Conservation (phyloP, 2,888 invertebrate genomes). For the Dorcus parallelipipedus region DNA sequence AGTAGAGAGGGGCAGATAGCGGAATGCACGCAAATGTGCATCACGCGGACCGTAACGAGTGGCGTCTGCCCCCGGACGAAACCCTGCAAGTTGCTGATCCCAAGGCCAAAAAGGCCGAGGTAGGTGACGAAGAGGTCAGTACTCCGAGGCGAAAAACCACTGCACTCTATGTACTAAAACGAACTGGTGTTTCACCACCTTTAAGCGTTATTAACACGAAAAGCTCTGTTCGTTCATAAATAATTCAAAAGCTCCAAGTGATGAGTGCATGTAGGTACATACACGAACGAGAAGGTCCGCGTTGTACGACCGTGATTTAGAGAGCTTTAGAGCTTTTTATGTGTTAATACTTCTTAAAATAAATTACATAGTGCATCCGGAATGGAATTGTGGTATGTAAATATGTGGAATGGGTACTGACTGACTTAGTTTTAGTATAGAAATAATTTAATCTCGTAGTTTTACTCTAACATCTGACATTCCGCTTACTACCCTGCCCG, state of each 20-base stretch:
- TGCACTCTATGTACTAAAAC: background rate
- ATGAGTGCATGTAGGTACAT: too few relatives aligned
- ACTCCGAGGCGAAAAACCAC: conserved; percentile 25
- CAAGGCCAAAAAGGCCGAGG: conserved; percentile 72
- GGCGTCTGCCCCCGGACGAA: conserved; percentile 90
- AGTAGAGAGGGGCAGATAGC: conserved; percentile 59
- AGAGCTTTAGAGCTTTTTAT: too few relatives aligned
- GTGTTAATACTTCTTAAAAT: background rate
- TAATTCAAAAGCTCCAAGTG: too few relatives aligned
- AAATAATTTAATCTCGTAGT: too few relatives aligned
- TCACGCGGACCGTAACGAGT: conserved; percentile 84
- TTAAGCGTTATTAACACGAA: too few relatives aligned
- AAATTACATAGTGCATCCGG: conserved; percentile 28
- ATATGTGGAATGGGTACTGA: conserved; percentile 25
- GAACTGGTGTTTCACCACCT: background rate
- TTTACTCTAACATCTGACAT: too few relatives aligned
- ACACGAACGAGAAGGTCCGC: too few relatives aligned
- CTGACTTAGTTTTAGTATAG: conserved; percentile 25
- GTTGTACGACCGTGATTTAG: too few relatives aligned
- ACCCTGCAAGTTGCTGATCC: conserved; percentile 88
- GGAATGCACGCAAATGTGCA: conserved; percentile 89
- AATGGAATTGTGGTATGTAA: conserved; percentile 31
- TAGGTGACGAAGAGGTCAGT: conserved; percentile 61
- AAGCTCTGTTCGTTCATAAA: too few relatives aligned
- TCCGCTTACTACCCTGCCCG: too few relatives aligned